Percentiles rank a stretch among this genome's conserved stretches.
These are phyloP conservation scores for Hololepta plana DNA, from an alignment of 2,888 invertebrate genomes.

Conservation along the genomic window DNA sequence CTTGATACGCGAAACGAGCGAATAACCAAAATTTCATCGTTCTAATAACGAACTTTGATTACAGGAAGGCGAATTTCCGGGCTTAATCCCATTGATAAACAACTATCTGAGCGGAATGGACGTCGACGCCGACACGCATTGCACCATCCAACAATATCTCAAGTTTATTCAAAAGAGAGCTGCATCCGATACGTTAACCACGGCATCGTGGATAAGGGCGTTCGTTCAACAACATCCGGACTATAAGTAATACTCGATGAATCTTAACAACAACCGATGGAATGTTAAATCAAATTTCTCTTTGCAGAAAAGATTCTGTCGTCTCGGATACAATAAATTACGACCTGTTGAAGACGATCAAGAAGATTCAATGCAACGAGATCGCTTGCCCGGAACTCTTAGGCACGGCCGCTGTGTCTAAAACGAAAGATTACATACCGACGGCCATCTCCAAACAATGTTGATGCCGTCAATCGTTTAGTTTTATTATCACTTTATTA, in stretches of 20 bases:
- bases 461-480: too few relatives aligned
- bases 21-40: too few relatives aligned
- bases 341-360: conserved; percentile 64
- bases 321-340: conserved; percentile 81
- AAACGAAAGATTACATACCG: conserved; percentile 75
- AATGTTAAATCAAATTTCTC: conserved; percentile 6
- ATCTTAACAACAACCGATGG: too few relatives aligned
- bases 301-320: conserved; percentile 59
- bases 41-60: too few relatives aligned
- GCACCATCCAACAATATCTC: conserved; percentile 91
- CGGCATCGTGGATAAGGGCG: conserved; percentile 86
- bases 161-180: conserved; percentile 78
- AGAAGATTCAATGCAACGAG: conserved; percentile 53
- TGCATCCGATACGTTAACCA: conserved; percentile 78
- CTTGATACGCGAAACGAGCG: too few relatives aligned
- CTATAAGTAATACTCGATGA: conserved; percentile 50
- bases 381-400: conserved; percentile 57
- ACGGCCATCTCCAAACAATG: conserved; percentile 36
- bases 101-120: conserved; percentile 91
- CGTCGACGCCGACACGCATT: conserved; percentile 95
- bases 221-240: conserved; percentile 77
- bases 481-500: too few relatives aligned
- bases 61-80: conserved; percentile 79
- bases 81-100: conserved; percentile 83
- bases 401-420: conserved; percentile 54